Evolutionary conservation across 2,888 invertebrate species (phyloP).

Genomic region (Chymomyza amoena): DNA sequence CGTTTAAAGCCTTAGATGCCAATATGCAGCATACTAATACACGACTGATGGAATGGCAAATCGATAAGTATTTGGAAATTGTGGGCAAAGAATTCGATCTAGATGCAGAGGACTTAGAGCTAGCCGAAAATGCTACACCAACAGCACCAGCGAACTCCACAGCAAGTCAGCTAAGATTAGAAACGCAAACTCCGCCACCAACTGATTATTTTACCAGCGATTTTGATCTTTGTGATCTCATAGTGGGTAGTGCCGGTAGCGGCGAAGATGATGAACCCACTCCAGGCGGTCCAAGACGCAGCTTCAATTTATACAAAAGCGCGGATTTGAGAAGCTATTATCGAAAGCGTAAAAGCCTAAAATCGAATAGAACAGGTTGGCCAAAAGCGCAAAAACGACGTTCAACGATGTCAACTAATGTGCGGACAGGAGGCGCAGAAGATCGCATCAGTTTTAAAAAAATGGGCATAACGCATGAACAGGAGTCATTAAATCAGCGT

Average conservation of each 20-base stretch:
- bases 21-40: constrained; percentile 61
- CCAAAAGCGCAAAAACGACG: constrained; percentile 80
- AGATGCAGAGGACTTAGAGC: constrained; percentile 33
- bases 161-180: not conserved
- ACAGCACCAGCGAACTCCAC: not conserved
- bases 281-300: constrained; percentile 34
- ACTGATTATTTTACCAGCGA: constrained; percentile 76
- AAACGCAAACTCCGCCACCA: constrained; percentile 63
- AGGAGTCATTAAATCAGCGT: not conserved
- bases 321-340: constrained; percentile 61
- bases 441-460: constrained; percentile 62
- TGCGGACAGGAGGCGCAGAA: constrained; percentile 40
- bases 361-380: constrained; percentile 91
- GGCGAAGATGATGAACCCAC: constrained; percentile 40
- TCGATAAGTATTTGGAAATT: constrained; percentile 75
- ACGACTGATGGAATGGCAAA: constrained; percentile 69
- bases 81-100: constrained; percentile 57
- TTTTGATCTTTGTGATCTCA: constrained; percentile 73
- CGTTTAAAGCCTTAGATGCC: constrained; percentile 63
- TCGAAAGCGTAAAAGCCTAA: constrained; percentile 77
- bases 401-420: constrained; percentile 35
- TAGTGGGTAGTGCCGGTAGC: constrained; percentile 50
- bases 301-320: constrained; percentile 59
- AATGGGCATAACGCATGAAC: constrained; percentile 29
- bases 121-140: not conserved